Conservation (phyloP, 2,797 vertebrate species). For the Synaphobranchus kaupii region DNA sequence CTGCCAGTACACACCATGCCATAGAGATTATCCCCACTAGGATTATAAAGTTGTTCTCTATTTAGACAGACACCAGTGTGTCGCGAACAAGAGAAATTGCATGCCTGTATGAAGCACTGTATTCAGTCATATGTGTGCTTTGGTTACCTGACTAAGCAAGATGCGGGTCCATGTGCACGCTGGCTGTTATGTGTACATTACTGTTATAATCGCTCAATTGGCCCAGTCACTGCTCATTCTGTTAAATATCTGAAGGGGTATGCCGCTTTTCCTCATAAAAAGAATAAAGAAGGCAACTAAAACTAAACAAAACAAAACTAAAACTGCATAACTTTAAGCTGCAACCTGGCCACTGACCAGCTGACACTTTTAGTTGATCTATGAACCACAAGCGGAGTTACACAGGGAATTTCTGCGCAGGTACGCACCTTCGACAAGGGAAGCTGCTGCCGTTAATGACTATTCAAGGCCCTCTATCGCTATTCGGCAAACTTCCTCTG, state of each 20-base stretch:
- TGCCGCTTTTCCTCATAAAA: background rate
- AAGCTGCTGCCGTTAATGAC: background rate
- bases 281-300: background rate
- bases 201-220: background rate
- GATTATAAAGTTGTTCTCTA: background rate
- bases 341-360: background rate
- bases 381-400: background rate
- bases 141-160: background rate
- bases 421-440: background rate
- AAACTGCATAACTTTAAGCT: background rate
- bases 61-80: background rate
- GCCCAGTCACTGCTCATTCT: background rate
- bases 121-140: background rate
- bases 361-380: background rate
- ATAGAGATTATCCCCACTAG: background rate
- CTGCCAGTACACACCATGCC: background rate
- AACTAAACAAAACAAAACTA: background rate
- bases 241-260: background rate
- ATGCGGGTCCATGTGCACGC: background rate
- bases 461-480: constrained; percentile 5
- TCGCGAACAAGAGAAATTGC: background rate
- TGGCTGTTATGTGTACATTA: background rate
- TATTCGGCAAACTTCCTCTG: constrained; percentile 9
- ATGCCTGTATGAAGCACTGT: background rate
- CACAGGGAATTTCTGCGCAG: background rate